Evolutionary conservation across 2,797 vertebrate species (phyloP), one percentile per base, ranked within the genome.

Genomic region (Typhlichthys subterraneus): DNA sequence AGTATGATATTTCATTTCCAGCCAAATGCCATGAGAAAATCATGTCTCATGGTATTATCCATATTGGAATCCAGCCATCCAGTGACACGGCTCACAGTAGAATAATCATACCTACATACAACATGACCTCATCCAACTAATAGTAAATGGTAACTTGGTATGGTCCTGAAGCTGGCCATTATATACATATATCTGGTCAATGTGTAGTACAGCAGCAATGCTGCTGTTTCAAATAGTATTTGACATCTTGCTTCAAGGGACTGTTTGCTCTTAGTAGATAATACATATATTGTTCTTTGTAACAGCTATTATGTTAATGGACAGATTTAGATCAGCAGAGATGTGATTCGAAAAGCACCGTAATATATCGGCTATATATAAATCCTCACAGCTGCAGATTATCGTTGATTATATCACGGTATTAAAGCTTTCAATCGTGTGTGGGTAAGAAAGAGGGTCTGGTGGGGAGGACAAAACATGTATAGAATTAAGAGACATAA

Each of bases 311-410:
- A 81, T 61, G 73, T 64, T 69, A 70, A 29, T 29, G 23, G 82
- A 60, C 65, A 76, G 67, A 69, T 73, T 61, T 54, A 69, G 75
- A 85, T 89, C 82, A 69, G 83, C 85, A 79, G 13, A 73, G 55
- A 68, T 68, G 10, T 65, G 67, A 77, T 77, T 85, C 67, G 79
- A 84, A 55, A 85, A 61, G 61, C 59, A 73, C 51, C 57, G 65
- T 67, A 65, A 70, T 69, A 71, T 70, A 76, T 81, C 45, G n/a
- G 0, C 23, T 29, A 29, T 4, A 11, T 62, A n/a, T 31, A 57
- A 55, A 69, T 67, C 50, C 62, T 61, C 53, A 46, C 61, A 67
- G 72, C 69, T 67, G 71, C 75, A 72, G 69, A 62, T 45, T 53
- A 74, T 62, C 23, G 45, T 70, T 65, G 67, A 84, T 80, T 82